Conservation (phyloP, 2,888 invertebrate species). For the Mesoligia furuncula region DNA sequence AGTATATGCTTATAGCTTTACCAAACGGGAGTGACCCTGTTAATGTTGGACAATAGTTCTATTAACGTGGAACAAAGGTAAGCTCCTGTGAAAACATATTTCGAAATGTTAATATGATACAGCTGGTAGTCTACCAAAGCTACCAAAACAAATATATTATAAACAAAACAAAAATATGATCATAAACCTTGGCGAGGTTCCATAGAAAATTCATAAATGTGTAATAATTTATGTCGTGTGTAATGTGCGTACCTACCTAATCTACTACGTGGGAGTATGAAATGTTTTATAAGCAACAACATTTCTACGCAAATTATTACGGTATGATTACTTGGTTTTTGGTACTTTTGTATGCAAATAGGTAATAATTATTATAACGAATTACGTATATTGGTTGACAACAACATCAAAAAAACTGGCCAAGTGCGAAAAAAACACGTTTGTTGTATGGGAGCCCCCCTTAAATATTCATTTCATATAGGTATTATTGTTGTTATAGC, state of each 20-base stretch:
- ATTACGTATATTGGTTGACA: not conserved
- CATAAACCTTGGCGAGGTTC: not conserved
- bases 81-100: not conserved
- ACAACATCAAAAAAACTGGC: not conserved
- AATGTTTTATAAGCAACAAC: conserved; percentile 20
- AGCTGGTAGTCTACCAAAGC: not conserved
- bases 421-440: too few species aligned
- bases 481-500: too few species aligned
- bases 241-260: conserved; percentile 26
- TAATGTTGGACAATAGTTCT: not conserved
- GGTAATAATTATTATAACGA: not conserved
- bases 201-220: conserved; percentile 7
- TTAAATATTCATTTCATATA: too few species aligned
- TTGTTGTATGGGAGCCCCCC: too few species aligned
- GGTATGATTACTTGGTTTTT: conserved; percentile 10
- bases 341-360: not conserved
- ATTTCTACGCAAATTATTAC: conserved; percentile 23
- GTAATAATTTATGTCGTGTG: not conserved
- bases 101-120: not conserved
- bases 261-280: conserved; percentile 20
- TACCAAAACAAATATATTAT: conserved; percentile 4
- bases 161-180: conserved; percentile 18
- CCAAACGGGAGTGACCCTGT: too few species aligned
- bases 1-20: too few species aligned
- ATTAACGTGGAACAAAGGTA: not conserved